Base-by-base conservation (phyloP, 2,113 vertebrate species). In the Perognathus longimembris region DNA sequence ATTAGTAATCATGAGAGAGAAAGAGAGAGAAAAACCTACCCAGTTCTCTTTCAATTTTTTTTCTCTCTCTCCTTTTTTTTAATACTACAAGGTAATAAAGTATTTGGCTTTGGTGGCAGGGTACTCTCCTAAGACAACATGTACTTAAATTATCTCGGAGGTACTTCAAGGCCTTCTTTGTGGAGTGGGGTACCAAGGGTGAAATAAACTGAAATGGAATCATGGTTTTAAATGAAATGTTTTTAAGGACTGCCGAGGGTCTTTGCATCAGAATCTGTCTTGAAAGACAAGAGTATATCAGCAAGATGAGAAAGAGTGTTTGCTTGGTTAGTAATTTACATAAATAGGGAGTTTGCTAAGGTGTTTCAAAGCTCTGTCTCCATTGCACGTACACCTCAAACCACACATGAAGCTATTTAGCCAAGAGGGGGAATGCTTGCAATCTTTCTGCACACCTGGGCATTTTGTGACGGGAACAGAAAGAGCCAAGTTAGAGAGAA, bases 71-170 rank as follows among this genome's bases (percentile, higher is more conserved):
- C 24, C 9, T 32, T 32, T 66, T 66, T 93, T 85, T 94, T 71
- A 97, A 97, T 94, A 96, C 97, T 95, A 97, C 90, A 97, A 97
- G 97, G 79, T 75, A 92, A 94, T 94, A 78, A 97, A 97, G 90
- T 59, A 84, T 93, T 96, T 97, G 97, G 96, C 4, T 67, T 96
- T 91, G 97, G 96, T 97, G 70, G 54, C 85, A 96, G 85, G 92
- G 76, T 96, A 76, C 76, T 93, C 86, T 97, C 92, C 30, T 73
- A 96, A 95, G 92, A 89, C 61, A 89, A 77, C 26, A 0, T 3
- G 36, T 95, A 93, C 95, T 97, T 95, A 93, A 95, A 78, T 54
- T 88, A 94, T 96, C 96, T 97, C 87, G 28, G 71, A 96, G 94
- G 84, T 92, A 96, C 96, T 96, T 86, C 79, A 63, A 42, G 94